phyloP scores from a whole-genome alignment of 2,113 vertebrate genomes.

The Sander vitreus region DNA sequence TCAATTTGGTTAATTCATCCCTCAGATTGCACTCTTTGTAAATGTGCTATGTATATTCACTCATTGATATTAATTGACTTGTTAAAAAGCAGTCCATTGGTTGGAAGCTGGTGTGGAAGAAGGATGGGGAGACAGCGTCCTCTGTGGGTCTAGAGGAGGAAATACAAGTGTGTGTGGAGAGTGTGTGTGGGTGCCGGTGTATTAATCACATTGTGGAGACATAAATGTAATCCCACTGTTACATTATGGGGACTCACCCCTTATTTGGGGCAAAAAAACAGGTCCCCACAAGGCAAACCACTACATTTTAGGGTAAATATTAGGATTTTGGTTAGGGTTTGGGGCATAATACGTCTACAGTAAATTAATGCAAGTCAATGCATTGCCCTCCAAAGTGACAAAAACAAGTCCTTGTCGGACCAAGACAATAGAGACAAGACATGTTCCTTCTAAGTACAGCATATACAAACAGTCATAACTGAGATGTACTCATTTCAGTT shows the following conservation, averaged over 20 bases:
- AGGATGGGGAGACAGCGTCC: constrained; percentile 75
- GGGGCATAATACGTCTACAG: neutral
- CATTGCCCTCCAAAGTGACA: neutral
- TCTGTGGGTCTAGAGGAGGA: constrained; percentile 70
- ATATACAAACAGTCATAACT: neutral
- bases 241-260: neutral
- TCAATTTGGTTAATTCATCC: constrained; percentile 78
- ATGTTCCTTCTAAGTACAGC: neutral
- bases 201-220: neutral
- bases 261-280: neutral
- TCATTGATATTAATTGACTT: constrained; percentile 82
- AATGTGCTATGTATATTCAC: constrained; percentile 75
- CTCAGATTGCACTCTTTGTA: constrained; percentile 77
- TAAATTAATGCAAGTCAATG: neutral
- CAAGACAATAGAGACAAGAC: neutral
- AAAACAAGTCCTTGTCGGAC: neutral
- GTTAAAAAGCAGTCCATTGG: constrained; percentile 58
- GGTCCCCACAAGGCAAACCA: neutral
- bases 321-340: neutral
- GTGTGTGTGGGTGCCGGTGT: neutral
- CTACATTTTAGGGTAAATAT: neutral
- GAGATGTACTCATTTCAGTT: neutral
- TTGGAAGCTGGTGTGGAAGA: constrained; percentile 22
- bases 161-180: constrained; percentile 49
- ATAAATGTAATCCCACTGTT: neutral